These are phyloP conservation scores for Anastrepha ludens DNA, from an alignment of 1,140 invertebrate genomes.

Conservation along the genomic window DNA sequence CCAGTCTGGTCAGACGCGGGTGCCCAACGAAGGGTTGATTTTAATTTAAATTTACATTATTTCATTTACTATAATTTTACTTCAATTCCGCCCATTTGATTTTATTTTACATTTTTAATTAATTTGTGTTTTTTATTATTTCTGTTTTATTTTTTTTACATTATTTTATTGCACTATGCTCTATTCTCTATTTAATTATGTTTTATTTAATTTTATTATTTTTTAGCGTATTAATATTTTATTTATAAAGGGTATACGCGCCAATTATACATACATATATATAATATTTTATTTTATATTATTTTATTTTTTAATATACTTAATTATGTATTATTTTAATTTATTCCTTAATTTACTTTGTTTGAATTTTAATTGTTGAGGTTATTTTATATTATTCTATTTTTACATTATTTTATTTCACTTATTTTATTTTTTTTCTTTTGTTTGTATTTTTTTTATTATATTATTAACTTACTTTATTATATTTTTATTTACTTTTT, in stretches of 20 bases:
- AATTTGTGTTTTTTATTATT: neutral
- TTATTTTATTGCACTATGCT: too few relatives aligned
- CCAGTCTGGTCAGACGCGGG: too few relatives aligned
- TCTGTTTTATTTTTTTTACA: neutral
- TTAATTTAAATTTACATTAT: neutral
- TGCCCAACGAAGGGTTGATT: too few relatives aligned
- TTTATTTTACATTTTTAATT: slow-evolving; percentile 8
- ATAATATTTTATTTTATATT: too few relatives aligned
- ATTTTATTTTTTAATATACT: too few relatives aligned
- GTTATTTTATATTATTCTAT: neutral
- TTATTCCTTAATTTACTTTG: too few relatives aligned
- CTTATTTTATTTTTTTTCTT: neutral
- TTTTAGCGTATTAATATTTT: too few relatives aligned
- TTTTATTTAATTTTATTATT: too few relatives aligned
- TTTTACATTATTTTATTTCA: neutral
- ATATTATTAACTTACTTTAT: neutral
- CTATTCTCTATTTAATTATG: too few relatives aligned
- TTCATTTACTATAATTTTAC: neutral
- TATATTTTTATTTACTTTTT: neutral
- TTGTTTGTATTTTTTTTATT: neutral
- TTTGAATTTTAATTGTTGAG: neutral
- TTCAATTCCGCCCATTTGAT: neutral
- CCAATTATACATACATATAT: too few relatives aligned
- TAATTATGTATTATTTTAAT: too few relatives aligned
- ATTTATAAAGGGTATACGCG: too few relatives aligned